These are phyloP conservation scores for Enteromius afrohamiltoni DNA, from an alignment of 2,797 vertebrate genomes.

Conservation along the genomic window DNA sequence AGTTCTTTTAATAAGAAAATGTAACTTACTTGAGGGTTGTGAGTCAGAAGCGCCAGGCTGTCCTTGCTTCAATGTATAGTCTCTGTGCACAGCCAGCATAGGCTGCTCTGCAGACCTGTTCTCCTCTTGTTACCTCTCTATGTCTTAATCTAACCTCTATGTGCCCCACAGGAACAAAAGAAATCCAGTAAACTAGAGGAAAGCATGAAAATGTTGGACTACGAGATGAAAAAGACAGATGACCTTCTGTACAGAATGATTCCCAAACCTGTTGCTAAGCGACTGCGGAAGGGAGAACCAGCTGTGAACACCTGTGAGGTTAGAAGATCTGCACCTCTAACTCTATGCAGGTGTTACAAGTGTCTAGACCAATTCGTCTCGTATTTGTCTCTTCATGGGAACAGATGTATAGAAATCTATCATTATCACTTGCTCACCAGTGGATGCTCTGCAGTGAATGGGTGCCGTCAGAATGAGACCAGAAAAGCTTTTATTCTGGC, in stretches of 20 bases:
- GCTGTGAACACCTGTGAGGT: conserved; percentile 81
- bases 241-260: conserved; percentile 82
- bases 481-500: not conserved
- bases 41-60: too few species aligned
- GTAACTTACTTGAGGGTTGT: too few species aligned
- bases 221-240: conserved; percentile 83
- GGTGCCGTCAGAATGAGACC: not conserved
- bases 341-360: not conserved
- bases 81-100: too few species aligned
- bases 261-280: conserved; percentile 80
- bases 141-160: not conserved
- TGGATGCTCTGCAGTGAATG: not conserved
- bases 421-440: not conserved
- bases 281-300: conserved; percentile 77
- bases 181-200: conserved; percentile 81
- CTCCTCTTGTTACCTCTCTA: too few species aligned
- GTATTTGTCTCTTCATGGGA: not conserved
- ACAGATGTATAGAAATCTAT: not conserved
- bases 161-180: conserved; percentile 74
- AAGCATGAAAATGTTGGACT: conserved; percentile 83
- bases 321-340: conserved; percentile 40
- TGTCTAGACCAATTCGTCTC: not conserved
- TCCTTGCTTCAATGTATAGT: too few species aligned
- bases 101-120: not conserved
- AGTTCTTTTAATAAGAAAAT: too few species aligned